Percentiles rank a stretch among this genome's conserved stretches.
Conservation (phyloP, 1,140 invertebrate species). For the Monomorium pharaonis region DNA sequence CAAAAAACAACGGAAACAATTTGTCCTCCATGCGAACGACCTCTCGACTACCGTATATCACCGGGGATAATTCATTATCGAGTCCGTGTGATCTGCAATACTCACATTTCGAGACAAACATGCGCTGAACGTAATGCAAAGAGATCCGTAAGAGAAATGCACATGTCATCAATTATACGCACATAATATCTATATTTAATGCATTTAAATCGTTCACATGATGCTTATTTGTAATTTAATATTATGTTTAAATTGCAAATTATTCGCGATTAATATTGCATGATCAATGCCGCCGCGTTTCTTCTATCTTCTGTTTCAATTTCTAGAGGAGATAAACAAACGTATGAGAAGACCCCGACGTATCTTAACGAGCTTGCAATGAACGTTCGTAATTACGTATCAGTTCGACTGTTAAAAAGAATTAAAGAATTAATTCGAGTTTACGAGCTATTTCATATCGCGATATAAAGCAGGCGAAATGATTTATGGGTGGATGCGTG, state of each 20-base stretch:
- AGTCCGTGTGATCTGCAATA: conserved; percentile 7
- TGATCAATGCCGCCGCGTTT: not conserved
- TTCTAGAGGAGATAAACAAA: not conserved
- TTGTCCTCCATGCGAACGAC: conserved; percentile 14
- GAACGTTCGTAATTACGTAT: not conserved
- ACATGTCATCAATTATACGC: not conserved
- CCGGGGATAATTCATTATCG: conserved; percentile 34
- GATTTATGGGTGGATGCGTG: conserved; percentile 6
- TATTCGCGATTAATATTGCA: not conserved
- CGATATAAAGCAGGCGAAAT: not conserved
- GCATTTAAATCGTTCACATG: not conserved
- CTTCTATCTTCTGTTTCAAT: not conserved
- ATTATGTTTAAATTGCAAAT: not conserved
- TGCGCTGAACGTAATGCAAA: not conserved
- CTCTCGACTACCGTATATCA: conserved; percentile 16
- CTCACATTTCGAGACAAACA: not conserved
- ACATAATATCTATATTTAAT: not conserved
- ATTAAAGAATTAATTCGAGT: not conserved
- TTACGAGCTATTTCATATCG: not conserved
- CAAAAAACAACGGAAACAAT: conserved; percentile 47
- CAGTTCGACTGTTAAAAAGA: not conserved
- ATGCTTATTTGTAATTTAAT: not conserved
- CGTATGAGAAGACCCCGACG: not conserved
- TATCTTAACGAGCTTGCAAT: not conserved
- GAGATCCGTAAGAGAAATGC: not conserved